Percentiles rank a stretch among this genome's conserved stretches.
These are phyloP conservation scores for Thermophis baileyi DNA, from an alignment of 2,113 vertebrate species.

Conservation along the genomic window DNA sequence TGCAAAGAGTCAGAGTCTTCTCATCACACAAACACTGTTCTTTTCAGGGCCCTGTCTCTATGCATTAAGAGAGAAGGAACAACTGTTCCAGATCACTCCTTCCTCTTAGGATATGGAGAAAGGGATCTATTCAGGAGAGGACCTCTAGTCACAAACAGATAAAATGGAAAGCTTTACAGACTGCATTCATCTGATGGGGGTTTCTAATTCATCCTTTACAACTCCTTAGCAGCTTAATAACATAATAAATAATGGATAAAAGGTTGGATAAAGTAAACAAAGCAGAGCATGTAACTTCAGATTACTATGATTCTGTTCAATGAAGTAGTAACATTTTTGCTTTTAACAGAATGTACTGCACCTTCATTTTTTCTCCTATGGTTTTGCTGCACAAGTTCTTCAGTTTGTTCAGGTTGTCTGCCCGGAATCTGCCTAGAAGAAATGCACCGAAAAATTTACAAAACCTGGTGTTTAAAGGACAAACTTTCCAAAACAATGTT, in stretches of 20 bases:
- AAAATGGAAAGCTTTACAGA: neutral
- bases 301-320: neutral
- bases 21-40: neutral
- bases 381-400: conserved; percentile 98
- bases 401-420: conserved; percentile 93
- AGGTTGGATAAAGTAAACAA: too few relatives aligned
- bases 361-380: conserved; percentile 99
- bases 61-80: neutral
- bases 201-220: neutral
- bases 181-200: neutral
- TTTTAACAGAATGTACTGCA: conserved; percentile 48
- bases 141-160: neutral
- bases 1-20: neutral
- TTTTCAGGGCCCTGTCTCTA: neutral
- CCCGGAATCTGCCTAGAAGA: conserved; percentile 86
- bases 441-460: neutral
- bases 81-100: neutral
- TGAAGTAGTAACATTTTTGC: neutral
- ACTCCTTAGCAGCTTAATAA: neutral
- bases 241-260: neutral
- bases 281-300: too few relatives aligned
- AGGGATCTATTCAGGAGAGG: neutral
- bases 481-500: neutral
- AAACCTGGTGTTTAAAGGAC: neutral
- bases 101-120: neutral